Base-by-base conservation (phyloP, 1,140 invertebrate species). In the Cardiocondyla obscurior region DNA sequence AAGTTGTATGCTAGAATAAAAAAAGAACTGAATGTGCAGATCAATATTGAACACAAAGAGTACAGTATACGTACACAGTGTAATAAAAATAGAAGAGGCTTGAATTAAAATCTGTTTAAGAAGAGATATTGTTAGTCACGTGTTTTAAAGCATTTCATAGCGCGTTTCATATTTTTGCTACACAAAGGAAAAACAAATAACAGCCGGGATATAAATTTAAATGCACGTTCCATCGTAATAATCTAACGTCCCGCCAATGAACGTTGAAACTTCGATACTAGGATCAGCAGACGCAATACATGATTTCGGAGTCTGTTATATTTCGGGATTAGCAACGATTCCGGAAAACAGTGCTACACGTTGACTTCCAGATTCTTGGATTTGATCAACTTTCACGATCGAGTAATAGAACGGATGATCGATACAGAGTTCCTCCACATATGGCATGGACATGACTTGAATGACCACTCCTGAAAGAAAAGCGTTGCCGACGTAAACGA, bases 341-440 rank as follows among this genome's bases (percentile, higher is more conserved):
- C 72, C 72, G 12, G 57, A 25, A 64, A 76, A 49, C 14, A 62
- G 19, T 28, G 36, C 14, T 7, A 46, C 16, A 7, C 12, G 39
- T 10, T 3, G 57, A 49, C 8, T 49, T 44, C 7, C 25, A 49
- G 10, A 30, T 42, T 46, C 16, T 62, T 33, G 55, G 0, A 2
- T 60, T 46, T 25, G 12, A 62, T 62, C 14, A 4, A 62, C 8
- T 46, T 57, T 30, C 22, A 62, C 28, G 28, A 64, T 64, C 6
- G 25, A 14, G 5, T 76, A 76, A 76, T 64, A 36, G 22, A 76
- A 76, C 12, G 28, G 28, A 62, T 19, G 72, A 76, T 76, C 8
- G 12, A 76, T 76, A 33, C 5, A 1, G 14, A 62, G 22, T 25
- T 76, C 28, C 6, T 49, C 28, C 3, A 4, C 12, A 2, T 1